Percentiles rank a stretch among this genome's conserved stretches.
Conservation (phyloP, 2,888 invertebrate species). For the Adelognathus sp. region DNA sequence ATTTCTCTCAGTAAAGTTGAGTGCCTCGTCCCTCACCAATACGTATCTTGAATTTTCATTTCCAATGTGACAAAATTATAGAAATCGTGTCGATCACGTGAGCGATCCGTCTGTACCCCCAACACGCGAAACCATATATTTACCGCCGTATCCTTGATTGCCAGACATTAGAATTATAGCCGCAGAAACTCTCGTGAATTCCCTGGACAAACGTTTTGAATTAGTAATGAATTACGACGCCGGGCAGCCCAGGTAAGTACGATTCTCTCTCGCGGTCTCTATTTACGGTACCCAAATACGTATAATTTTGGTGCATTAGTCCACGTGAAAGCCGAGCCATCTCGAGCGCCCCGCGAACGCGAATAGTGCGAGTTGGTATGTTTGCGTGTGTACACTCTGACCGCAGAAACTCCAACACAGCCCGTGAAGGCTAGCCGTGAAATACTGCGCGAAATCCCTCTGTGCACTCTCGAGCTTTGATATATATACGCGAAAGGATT, state of each 20-base stretch:
- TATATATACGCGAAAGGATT: conserved; percentile 21
- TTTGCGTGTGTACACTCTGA: background rate
- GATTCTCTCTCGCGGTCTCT: too few relatives aligned
- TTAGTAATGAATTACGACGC: conserved; percentile 50
- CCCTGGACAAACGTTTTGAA: conserved; percentile 51
- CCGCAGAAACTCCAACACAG: background rate
- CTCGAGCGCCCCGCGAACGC: conserved; percentile 18
- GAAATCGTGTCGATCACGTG: too few relatives aligned
- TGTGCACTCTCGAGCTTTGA: background rate
- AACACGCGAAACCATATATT: background rate
- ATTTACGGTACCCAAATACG: conserved; percentile 46
- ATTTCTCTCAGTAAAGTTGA: too few relatives aligned
- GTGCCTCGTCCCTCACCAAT: too few relatives aligned
- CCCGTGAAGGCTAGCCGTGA: background rate
- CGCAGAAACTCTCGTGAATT: conserved; percentile 25
- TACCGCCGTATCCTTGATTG: conserved; percentile 41
- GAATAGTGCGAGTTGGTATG: background rate
- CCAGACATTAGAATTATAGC: conserved; percentile 51
- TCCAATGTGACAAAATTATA: too few relatives aligned
- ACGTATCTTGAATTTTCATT: too few relatives aligned
- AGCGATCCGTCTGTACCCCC: too few relatives aligned
- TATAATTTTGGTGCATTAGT: conserved; percentile 46
- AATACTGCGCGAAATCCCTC: conserved; percentile 21
- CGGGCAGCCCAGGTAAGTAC: background rate
- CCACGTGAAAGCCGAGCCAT: conserved; percentile 13